Base-by-base conservation (phyloP, 1,140 invertebrate genomes). In the Drosophila mauritiana region DNA sequence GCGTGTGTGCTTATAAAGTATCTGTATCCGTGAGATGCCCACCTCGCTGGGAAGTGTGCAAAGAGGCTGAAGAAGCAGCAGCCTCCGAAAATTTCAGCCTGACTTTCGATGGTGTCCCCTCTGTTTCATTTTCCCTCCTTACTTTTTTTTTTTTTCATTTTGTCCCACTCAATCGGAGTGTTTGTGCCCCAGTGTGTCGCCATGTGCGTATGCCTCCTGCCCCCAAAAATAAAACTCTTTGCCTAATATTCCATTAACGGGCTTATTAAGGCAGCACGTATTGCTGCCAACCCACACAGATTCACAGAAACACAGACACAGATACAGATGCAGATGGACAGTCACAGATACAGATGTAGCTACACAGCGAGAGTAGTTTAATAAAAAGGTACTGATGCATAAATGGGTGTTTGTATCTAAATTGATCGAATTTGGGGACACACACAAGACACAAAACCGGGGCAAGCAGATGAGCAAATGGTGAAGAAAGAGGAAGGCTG, bases 391-490 rank as follows among this genome's bases (percentile, higher is more conserved):
- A 89, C 84, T 89, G 84, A 84, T 89, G 84, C 85, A 84, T 89
- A 89, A 89, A 89, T 89, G 84, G 84, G 80, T 89, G 84, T 89
- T 89, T 89, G 84, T 89, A 89, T 89, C 84, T 89, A 89, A 89
- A 89, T 89, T 89, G 84, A 89, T 89, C 84, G 84, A 84, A 80
- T 89, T 89, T 89, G 85, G 84, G 84, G 84, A 89, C 84, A 89
- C 84, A 89, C 80, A 88, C 72, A 70, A 77, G 54, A 69, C 17
- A 51, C 17, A 53, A 69, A 61, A 65, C 36, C 45, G 69, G 57
- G 63, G 56, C 72, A 59, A 64, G 65, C 58, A 54, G 67, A 51
- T 57, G 68, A 73, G 54, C 76, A 68, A 56, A 40, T 27, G 36
- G 37, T 34, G 52, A 20, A 20, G 37, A 42, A 39, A 12, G 62